A percentile compares a stretch with the other conserved stretches of the same genome.
Evolutionary conservation across 2,113 vertebrate species (phyloP).

Genomic region (Tachysurus fulvidraco): DNA sequence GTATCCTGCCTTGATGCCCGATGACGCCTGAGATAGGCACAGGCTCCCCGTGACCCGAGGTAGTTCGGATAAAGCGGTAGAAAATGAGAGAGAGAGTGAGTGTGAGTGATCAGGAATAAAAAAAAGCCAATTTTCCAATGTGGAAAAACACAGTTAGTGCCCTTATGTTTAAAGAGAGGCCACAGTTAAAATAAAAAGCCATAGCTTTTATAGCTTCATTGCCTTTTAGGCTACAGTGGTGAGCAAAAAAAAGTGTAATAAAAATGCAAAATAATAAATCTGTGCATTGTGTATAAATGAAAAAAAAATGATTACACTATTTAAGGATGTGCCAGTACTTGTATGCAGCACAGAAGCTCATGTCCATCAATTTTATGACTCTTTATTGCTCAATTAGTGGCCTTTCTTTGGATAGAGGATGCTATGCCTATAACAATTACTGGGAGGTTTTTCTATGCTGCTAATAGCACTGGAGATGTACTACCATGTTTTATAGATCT

Average conservation of each 20-base stretch:
- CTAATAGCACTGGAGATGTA: not conserved
- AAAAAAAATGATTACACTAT: not conserved
- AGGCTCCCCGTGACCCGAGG: too few species aligned
- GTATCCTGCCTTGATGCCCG: too few species aligned
- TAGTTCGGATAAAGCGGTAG: too few species aligned
- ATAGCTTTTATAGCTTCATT: not conserved
- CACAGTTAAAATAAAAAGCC: not conserved
- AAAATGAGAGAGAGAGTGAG: too few species aligned
- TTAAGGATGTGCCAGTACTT: not conserved
- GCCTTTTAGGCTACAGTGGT: not conserved
- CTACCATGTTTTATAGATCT: not conserved
- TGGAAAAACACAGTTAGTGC: not conserved
- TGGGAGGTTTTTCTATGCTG: not conserved
- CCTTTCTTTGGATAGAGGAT: not conserved
- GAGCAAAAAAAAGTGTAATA: not conserved
- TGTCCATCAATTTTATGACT: not conserved
- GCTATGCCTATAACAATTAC: not conserved
- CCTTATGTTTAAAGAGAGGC: not conserved
- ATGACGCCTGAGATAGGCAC: too few species aligned
- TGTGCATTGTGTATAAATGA: not conserved
- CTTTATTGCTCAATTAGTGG: not conserved
- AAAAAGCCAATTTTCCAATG: not conserved
- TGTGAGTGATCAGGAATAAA: not conserved
- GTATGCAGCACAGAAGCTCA: not conserved
- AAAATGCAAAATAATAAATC: not conserved